Percentiles rank a stretch among this genome's conserved stretches.
Evolutionary conservation across 1,140 invertebrate species (phyloP).

Genomic region (Anastatus disparis): DNA sequence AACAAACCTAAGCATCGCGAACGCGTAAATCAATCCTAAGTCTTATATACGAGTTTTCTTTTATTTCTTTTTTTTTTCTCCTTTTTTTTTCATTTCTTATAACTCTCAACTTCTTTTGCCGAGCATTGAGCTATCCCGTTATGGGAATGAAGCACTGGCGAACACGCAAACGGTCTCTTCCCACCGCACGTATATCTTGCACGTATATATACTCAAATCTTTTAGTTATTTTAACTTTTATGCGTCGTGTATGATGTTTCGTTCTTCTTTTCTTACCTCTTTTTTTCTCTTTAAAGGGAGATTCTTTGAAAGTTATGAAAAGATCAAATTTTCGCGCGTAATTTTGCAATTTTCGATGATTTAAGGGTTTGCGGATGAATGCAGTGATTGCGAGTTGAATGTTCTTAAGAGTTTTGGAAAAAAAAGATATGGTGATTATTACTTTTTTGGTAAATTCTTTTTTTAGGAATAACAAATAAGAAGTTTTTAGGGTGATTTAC

Average conservation of each 20-base stretch:
- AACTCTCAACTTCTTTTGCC: too few species aligned
- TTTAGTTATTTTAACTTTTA: too few species aligned
- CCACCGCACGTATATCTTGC: too few species aligned
- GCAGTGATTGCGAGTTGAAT: constrained; percentile 16
- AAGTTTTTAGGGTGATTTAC: too few species aligned
- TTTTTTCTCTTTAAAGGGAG: too few species aligned
- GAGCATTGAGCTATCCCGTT: too few species aligned
- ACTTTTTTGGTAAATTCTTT: background rate
- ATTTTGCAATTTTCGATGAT: constrained; percentile 32
- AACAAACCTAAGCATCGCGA: background rate
- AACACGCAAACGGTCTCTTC: too few species aligned
- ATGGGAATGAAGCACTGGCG: too few species aligned
- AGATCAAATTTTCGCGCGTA: background rate
- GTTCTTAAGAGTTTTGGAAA: constrained; percentile 1
- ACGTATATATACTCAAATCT: too few species aligned
- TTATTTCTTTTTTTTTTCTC: background rate
- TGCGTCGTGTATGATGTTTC: too few species aligned
- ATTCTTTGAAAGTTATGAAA: constrained; percentile 26
- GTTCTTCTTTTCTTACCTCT: too few species aligned
- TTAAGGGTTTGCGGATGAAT: background rate
- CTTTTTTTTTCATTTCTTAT: constrained; percentile 1
- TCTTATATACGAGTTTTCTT: background rate
- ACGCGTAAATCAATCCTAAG: constrained; percentile 13
- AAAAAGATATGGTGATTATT: constrained; percentile 2
- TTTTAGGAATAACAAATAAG: background rate